phyloP scores from a whole-genome alignment of 64 coral and sea anemone species.

The Dendronephthya gigantea region DNA sequence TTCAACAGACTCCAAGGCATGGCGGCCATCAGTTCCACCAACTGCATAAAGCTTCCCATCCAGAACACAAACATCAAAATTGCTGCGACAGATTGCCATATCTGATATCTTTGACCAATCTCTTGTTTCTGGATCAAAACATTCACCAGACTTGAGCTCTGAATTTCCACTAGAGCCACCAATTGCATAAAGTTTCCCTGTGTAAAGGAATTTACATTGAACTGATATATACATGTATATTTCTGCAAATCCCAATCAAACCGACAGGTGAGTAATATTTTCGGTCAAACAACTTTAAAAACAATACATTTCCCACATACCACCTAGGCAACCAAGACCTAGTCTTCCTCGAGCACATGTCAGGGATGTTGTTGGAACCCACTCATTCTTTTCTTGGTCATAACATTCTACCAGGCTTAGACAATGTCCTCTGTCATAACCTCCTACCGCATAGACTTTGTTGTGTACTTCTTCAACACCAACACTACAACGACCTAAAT shows the following conservation, averaged over 20 bases:
- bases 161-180: constrained; percentile 91
- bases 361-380: constrained; percentile 66
- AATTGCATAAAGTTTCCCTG: constrained; percentile 25
- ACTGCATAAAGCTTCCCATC: constrained; percentile 73
- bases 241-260: neutral
- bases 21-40: constrained; percentile 84
- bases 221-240: neutral
- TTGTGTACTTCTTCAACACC: constrained; percentile 52
- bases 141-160: constrained; percentile 70
- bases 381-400: constrained; percentile 54
- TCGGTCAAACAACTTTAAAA: neutral
- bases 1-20: constrained; percentile 82
- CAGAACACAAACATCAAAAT: constrained; percentile 66
- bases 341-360: constrained; percentile 58
- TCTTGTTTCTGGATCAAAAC: constrained; percentile 66
- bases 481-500: constrained; percentile 77
- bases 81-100: constrained; percentile 77
- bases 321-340: constrained; percentile 43
- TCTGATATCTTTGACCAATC: constrained; percentile 59
- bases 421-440: constrained; percentile 90
- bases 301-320: constrained; percentile 9
- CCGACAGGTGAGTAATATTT: neutral
- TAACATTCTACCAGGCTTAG: constrained; percentile 70
- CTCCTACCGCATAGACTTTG: constrained; percentile 91
- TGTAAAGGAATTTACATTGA: neutral